phyloP scores from a whole-genome alignment of 37 sponge, comb jelly and placozoan genomes.

The Theonella swinhoei region DNA sequence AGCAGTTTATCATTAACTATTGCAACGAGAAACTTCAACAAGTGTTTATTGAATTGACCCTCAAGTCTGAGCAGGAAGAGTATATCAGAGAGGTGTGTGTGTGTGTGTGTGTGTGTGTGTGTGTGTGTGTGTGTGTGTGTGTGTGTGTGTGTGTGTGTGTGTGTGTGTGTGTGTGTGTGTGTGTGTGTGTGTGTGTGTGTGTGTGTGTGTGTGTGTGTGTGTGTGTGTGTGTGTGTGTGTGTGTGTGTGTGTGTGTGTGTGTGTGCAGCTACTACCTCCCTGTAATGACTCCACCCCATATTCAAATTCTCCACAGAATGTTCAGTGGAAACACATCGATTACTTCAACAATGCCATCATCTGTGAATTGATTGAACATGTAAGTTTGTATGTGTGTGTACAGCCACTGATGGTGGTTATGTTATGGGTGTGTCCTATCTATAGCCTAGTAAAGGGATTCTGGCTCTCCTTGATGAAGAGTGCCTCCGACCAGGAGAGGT shows the following conservation, averaged over 20 bases:
- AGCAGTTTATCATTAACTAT: conserved; percentile 93
- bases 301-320: conserved; percentile 45
- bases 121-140: too few species aligned
- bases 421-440: background rate
- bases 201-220: too few species aligned
- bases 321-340: conserved; percentile 81
- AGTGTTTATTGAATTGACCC: conserved; percentile 85
- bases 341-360: conserved; percentile 89
- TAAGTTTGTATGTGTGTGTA: conserved; percentile 6
- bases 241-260: too few species aligned
- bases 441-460: conserved; percentile 74
- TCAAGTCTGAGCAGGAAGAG: conserved; percentile 84
- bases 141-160: too few species aligned
- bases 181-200: too few species aligned
- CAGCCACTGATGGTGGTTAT: too few species aligned
- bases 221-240: too few species aligned
- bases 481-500: conserved; percentile 87
- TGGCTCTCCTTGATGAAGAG: conserved; percentile 86
- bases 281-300: too few species aligned
- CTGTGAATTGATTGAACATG: conserved; percentile 88
- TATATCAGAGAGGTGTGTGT: conserved; percentile 76
- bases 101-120: too few species aligned
- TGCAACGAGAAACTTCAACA: conserved; percentile 96
- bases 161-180: too few species aligned
- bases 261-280: too few species aligned